Conservation (phyloP, 2,888 invertebrate genomes). For the Drosophila mettleri region DNA sequence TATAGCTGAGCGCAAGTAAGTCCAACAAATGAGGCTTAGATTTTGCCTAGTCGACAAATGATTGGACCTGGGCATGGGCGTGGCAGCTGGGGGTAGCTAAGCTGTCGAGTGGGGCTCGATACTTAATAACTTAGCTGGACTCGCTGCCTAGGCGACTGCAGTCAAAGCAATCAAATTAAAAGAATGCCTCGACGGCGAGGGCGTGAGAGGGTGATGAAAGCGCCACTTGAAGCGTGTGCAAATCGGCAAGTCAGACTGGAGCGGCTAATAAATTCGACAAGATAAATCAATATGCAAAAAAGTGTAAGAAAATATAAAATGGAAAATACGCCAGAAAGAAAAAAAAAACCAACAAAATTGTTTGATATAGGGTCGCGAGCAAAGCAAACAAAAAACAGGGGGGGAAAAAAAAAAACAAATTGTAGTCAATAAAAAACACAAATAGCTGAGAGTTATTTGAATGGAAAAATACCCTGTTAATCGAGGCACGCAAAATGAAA, state of each 20-base stretch:
- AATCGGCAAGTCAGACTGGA: conserved; percentile 58
- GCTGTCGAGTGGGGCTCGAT: conserved; percentile 9
- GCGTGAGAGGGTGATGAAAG: conserved; percentile 56
- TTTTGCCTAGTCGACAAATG: conserved; percentile 14
- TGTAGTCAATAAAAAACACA: conserved; percentile 46
- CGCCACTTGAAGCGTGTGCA: conserved; percentile 57
- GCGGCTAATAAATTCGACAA: conserved; percentile 69
- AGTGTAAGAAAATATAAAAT: conserved; percentile 18
- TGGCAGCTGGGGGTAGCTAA: neutral
- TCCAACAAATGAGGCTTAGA: conserved; percentile 17
- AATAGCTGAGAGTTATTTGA: conserved; percentile 6
- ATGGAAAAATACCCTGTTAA: conserved; percentile 10
- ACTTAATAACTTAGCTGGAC: conserved; percentile 61
- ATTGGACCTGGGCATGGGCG: neutral
- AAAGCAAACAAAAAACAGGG: conserved; percentile 47
- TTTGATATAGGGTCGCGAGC: conserved; percentile 28
- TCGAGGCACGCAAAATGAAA: neutral
- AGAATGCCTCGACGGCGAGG: conserved; percentile 35
- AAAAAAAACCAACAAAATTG: conserved; percentile 27
- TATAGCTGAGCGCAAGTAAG: conserved; percentile 9
- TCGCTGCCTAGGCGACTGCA: conserved; percentile 63
- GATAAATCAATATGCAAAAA: conserved; percentile 74
- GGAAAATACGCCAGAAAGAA: conserved; percentile 12
- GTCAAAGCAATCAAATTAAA: conserved; percentile 76
- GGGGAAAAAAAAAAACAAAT: neutral